Evolutionary conservation across 2,797 vertebrate genomes (phyloP).

Genomic region (Babyrousa celebensis): DNA sequence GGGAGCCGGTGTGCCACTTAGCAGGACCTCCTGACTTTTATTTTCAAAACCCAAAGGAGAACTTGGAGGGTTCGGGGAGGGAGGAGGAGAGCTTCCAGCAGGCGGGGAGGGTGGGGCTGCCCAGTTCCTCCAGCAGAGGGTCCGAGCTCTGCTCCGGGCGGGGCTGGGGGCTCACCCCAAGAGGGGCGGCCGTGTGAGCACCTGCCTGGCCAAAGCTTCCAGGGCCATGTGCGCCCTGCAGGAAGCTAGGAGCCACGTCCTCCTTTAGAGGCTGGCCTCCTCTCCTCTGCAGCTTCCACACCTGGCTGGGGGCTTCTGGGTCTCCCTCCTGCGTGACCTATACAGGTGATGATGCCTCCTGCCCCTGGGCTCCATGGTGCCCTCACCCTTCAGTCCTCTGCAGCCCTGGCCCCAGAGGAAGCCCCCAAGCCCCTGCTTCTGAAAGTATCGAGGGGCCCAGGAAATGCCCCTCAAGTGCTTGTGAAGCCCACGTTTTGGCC

Average conservation of each 20-base stretch:
- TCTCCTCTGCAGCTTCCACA: too few species aligned
- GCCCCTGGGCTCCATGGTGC: too few species aligned
- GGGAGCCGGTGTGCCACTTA: background rate
- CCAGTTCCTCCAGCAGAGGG: background rate
- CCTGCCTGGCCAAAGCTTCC: background rate
- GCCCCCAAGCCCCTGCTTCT: too few species aligned
- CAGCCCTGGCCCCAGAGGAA: too few species aligned
- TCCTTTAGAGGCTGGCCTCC: too few species aligned
- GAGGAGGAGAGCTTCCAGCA: conserved; percentile 83
- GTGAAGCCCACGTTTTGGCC: too few species aligned
- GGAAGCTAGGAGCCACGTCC: background rate
- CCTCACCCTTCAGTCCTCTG: too few species aligned
- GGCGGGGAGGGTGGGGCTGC: conserved; percentile 27
- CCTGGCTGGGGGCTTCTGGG: too few species aligned
- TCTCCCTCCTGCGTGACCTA: too few species aligned
- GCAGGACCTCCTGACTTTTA: background rate
- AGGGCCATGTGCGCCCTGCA: background rate
- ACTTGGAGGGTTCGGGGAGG: background rate
- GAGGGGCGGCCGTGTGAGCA: background rate
- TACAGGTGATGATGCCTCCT: too few species aligned
- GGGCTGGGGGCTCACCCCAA: background rate
- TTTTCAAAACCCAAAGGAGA: conserved; percentile 36
- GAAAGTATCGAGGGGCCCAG: too few species aligned
- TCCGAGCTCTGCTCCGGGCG: background rate
- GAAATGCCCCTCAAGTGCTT: too few species aligned